Base-by-base conservation (phyloP, 2,888 invertebrate genomes). In the Gryllus longicercus region DNA sequence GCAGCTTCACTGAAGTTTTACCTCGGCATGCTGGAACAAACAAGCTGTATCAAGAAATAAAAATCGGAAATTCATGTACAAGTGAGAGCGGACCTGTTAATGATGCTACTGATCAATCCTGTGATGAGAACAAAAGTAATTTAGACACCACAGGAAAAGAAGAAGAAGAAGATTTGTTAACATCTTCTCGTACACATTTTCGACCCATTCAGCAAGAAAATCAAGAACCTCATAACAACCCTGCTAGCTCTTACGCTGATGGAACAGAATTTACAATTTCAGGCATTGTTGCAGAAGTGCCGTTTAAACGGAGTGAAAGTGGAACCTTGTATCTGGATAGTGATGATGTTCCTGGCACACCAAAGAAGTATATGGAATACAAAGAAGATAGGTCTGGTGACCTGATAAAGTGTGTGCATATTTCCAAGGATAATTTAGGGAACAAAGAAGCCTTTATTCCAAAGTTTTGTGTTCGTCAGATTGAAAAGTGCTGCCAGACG, bases 161-260 rank as follows among this genome's bases (percentile, higher is more conserved):
- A 74, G 82, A 84, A 23, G 90, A 90, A 83, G 94, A 94, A 85
- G 94, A 95, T 87, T 87, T 95, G 83, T 89, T 95, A 82, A 93
- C 93, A 23, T 93, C 95, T 11, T 90, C 92, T 83, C 91, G 92
- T 83, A 95, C 95, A 81, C 96, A 96, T 88, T 96, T 96, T 88
- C 91, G 92, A 83, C 95, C 96, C 21, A 95, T 96, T 84, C 91
- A 91, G 84, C 90, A 91, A 84, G 84, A 86, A 78, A 86, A 85
- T 74, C 85, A 85, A 74, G 87, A 86, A 75, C 86, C 82, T 74
- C 81, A 82, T 21, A 80, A 75, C 86, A 85, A 85, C 81, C 87
- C 87, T 79, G 90, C 90, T 86, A 87, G 87, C 51, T 86, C 87
- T 79, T 90, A 90, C 85, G 91, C 89, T 51, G 94, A 94, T 87